These are phyloP conservation scores for Melanotaenia maccullochi DNA, from an alignment of 2,797 vertebrate species.

Conservation along the genomic window DNA sequence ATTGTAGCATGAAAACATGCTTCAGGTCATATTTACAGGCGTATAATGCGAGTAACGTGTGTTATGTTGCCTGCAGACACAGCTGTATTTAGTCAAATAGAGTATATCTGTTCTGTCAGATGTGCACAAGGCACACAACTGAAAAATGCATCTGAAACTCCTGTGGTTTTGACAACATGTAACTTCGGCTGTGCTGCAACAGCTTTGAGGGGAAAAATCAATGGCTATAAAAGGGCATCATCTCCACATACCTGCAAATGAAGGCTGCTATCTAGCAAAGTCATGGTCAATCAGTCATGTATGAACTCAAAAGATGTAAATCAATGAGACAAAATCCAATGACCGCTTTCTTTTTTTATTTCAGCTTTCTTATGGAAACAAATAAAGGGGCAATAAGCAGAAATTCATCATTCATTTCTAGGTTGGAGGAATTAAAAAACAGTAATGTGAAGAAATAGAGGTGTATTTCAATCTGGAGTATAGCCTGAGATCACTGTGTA, in stretches of 20 bases:
- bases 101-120: background rate
- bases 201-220: conserved; percentile 2
- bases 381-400: background rate
- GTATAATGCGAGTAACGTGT: background rate
- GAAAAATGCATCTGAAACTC: background rate
- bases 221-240: conserved; percentile 5
- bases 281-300: background rate
- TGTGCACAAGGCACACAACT: background rate
- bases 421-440: too few relatives aligned
- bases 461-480: too few relatives aligned
- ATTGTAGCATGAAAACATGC: background rate
- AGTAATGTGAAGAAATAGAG: too few relatives aligned
- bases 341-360: background rate
- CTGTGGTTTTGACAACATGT: background rate
- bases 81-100: background rate
- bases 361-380: background rate
- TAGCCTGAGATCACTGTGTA: too few relatives aligned
- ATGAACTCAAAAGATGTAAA: background rate
- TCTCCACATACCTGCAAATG: conserved; percentile 1
- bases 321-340: conserved; percentile 3
- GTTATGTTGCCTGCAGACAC: conserved; percentile 5
- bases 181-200: background rate
- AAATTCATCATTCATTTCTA: too few relatives aligned
- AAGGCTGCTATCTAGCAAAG: conserved; percentile 1
- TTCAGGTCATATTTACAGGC: conserved; percentile 5